These are phyloP conservation scores for Masnerella sp. DNA, from an alignment of 2,888 invertebrate genomes.

Conservation along the genomic window DNA sequence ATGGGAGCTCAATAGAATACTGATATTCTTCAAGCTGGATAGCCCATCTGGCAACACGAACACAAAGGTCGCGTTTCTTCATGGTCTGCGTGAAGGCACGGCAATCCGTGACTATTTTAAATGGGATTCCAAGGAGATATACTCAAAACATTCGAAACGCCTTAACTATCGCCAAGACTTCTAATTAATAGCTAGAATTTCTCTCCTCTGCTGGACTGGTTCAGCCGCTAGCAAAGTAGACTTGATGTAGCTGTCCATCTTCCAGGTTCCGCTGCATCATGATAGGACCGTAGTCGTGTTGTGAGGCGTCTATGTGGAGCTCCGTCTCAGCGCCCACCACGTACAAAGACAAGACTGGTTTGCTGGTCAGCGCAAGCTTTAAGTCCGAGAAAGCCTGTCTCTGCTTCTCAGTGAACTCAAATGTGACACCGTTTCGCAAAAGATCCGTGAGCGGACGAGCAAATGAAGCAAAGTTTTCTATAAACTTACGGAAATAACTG, in stretches of 20 bases:
- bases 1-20: too few species aligned
- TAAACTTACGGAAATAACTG: conserved; percentile 6
- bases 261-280: not conserved
- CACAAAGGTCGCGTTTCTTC: too few species aligned
- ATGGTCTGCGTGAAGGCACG: too few species aligned
- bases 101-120: too few species aligned
- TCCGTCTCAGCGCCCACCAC: not conserved
- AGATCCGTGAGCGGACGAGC: conserved; percentile 10
- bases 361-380: not conserved
- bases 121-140: too few species aligned
- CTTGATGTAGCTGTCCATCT: not conserved
- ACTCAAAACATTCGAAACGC: too few species aligned
- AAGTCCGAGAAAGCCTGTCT: not conserved
- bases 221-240: too few species aligned
- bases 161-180: too few species aligned
- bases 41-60: too few species aligned
- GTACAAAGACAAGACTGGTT: not conserved
- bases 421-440: not conserved
- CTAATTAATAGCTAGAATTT: too few species aligned
- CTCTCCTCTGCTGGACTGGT: too few species aligned
- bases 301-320: not conserved
- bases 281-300: conserved; percentile 1
- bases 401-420: not conserved
- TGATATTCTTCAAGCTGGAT: too few species aligned
- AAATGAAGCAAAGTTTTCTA: not conserved